Base-by-base conservation (phyloP, 2,797 vertebrate species). In the Gambelia wislizenii region DNA sequence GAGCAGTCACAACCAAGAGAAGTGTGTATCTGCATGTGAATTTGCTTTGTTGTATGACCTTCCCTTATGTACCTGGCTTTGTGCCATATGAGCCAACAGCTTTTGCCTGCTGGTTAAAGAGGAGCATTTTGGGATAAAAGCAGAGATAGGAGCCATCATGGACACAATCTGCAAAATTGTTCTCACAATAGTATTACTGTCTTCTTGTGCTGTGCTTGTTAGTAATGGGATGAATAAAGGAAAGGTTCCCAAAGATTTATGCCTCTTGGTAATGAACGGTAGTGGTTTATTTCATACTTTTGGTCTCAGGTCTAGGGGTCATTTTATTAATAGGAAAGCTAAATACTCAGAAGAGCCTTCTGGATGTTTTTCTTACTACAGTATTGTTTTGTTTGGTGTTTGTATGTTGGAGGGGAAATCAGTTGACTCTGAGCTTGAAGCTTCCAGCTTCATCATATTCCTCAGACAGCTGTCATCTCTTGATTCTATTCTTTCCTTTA, bases 401-500 rank as follows among this genome's bases (percentile, higher is more conserved):
- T 25, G 2, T 83, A 42, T 42, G 56, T 80, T 39, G 18, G 27
- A 64, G 25, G 25, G 22, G n/a, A 2, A 67, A 47, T 42, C n/a
- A 61, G 42, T 13, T 67, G 39, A 83, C 12, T 27, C 13, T 7
- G 42, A 16, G 14, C 42, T 8, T 20, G 12, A 20, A 83, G 3
- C 6, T 30, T 10, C 47, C 30, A 14, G 67, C 25, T 83, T 83
- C 9, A 25, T 33, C 64, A 14, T 25, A 42, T 42, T 39, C 25
- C 6, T 67, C 39, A 67, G 6, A 39, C 8, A 39, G 13, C 9
- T 39, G 56, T n/a, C n/a, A n/a, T n/a, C n/a, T n/a, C n/a, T 84
- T 13, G 39, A 33, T 56, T 84, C 56, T 52, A 77, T 47, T 84
- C 86, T 27, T 81, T 47, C 10, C 39, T 89, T 85, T 70, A 78